Base-by-base conservation (phyloP, 1,140 invertebrate genomes). In the Drosophila bipectinata region DNA sequence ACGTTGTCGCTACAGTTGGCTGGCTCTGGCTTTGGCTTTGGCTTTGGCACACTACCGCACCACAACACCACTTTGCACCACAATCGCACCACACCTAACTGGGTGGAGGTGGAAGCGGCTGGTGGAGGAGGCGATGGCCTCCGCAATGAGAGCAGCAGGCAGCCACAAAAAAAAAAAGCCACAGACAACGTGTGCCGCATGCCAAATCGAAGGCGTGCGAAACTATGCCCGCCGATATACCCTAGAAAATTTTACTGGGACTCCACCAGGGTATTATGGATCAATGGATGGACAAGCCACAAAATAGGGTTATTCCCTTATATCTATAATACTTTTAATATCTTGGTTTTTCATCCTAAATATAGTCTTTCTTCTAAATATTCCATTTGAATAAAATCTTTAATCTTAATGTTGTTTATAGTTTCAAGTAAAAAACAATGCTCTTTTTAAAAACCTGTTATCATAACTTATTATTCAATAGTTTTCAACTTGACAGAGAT, bases 191-290 rank as follows among this genome's bases (percentile, higher is more conserved):
- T 87, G 82, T 69, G 79, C 49, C 76, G 82, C 82, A 87, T 87
- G 79, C 75, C 68, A 80, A 88, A 71, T 83, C 54, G 77, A 67
- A 79, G 82, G 83, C 82, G 82, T 87, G 82, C 82, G 82, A 87
- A 87, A 87, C 78, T 78, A 82, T 75, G 72, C 49, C 55, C 62
- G 60, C 60, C 34, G 10, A 39, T 34, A 69, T 69, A 69, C 63
- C 67, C 51, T 69, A 56, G 62, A 37, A 69, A 69, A 69, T 68
- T 4, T 14, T 4, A 28, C 8, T 56, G 41, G 12, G 4, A 14
- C 34, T 12, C 9, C 1, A 1, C 6, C 8, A 5, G 51, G 12
- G 49, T 28, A 7, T 15, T 32, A 34, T 26, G 48, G 58, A 3
- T 37, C 9, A 9, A 10, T 32, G 4, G 15, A 48, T 21, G 15